Evolutionary conservation across 2,797 vertebrate genomes (phyloP), one percentile per base, ranked within the genome.

Genomic region (Pogonophryne albipinna): DNA sequence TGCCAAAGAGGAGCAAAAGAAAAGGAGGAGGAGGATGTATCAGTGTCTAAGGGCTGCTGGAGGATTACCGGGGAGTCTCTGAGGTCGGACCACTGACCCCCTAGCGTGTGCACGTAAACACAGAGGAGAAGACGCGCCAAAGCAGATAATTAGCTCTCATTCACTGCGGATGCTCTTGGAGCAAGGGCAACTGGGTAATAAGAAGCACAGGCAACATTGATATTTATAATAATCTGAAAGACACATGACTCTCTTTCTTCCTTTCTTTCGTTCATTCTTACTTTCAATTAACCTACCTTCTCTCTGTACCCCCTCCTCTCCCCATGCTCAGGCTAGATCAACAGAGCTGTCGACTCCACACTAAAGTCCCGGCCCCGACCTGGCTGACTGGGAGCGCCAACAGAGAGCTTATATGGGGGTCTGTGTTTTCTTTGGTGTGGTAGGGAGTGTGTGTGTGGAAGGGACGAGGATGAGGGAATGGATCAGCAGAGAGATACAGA

Each of bases 81-180:
- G 85, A 87, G 94, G 94, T 95, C 92, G 80, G 94, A 96, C 94
- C 95, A 95, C 93, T 96, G 96, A 97, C 96, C 96, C 96, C 71
- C 31, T 94, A 94, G 95, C 91, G 90, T 96, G 97, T 94, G 94
- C 91, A 95, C 94, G 91, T 99, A 99, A 99, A 97, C 97, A 98
- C 75, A 9, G 56, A 80, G 87, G 87, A 93, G 87, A 91, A 90
- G 93, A 94, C 81, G 86, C 71, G 75, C 78, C 80, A 53, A 89
- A 83, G 88, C 91, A 93, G 93, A 95, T 98, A 97, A 98, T 98
- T 97, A 97, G 95, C 90, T 92, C 87, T 73, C 74, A 93, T 94
- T 93, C 85, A 75, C 70, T 31, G 12, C 27, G 94, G 94, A 95
- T 95, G 95, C 94, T 95, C 87, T 92, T 65, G 73, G 90, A 93